A percentile compares a stretch with the other conserved stretches of the same genome.
phyloP scores from a whole-genome alignment of 2,797 vertebrate species.

The Alca torda region DNA sequence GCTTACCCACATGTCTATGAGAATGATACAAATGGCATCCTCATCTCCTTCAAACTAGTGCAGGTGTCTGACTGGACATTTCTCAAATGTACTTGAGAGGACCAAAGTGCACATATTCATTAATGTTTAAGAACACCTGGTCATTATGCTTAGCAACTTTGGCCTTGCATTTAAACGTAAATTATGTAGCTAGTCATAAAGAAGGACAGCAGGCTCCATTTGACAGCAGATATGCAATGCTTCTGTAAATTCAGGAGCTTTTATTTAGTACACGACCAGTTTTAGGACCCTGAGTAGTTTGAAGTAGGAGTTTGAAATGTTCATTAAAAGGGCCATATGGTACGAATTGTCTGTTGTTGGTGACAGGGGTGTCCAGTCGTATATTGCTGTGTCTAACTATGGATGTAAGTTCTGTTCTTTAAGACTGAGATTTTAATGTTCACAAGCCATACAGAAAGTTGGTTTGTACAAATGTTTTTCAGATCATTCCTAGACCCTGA shows the following conservation, averaged over 20 bases:
- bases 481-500: slow-evolving; percentile 45
- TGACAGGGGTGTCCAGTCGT: neutral
- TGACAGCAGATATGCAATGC: neutral
- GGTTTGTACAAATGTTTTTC: slow-evolving; percentile 47
- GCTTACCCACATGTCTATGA: neutral
- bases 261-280: neutral
- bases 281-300: neutral
- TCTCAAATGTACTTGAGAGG: neutral
- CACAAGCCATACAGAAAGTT: neutral
- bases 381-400: neutral
- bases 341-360: neutral
- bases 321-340: neutral
- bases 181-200: neutral
- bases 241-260: neutral
- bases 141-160: neutral
- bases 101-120: neutral
- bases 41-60: neutral
- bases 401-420: neutral
- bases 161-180: neutral
- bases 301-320: neutral
- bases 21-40: neutral
- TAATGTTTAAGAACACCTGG: neutral
- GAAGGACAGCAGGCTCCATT: neutral
- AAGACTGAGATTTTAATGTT: neutral
- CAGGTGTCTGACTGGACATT: neutral